Conservation (phyloP, 2,888 invertebrate genomes). For the Sceliomorpha sp. region DNA sequence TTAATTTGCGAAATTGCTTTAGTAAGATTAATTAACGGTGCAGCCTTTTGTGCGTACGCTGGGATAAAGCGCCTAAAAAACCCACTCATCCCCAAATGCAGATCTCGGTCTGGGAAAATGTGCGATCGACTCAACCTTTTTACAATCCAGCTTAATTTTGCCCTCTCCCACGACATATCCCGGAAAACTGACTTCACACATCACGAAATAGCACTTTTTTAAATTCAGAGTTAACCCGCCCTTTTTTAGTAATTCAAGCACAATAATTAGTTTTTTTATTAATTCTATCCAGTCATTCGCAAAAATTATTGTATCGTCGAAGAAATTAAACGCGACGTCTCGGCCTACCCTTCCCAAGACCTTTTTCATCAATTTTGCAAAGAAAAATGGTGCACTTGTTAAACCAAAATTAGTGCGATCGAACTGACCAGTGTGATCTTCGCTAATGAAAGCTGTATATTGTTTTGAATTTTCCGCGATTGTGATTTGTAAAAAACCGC, state of each 20-base stretch:
- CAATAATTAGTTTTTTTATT: background rate
- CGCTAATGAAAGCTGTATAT: too few species aligned
- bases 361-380: too few species aligned
- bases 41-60: slow-evolving; percentile 22
- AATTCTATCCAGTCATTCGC: slow-evolving; percentile 60
- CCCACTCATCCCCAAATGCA: background rate
- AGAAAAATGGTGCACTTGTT: too few species aligned
- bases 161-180: background rate
- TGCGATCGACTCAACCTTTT: background rate
- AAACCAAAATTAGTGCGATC: too few species aligned
- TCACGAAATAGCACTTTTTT: background rate
- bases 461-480: too few species aligned
- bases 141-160: background rate
- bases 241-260: background rate
- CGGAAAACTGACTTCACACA: background rate
- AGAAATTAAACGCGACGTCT: too few species aligned
- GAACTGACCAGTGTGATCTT: too few species aligned
- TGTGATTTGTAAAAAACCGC: too few species aligned
- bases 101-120: background rate
- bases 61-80: background rate
- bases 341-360: too few species aligned
- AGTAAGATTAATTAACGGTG: too few species aligned
- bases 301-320: too few species aligned
- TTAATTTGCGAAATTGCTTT: too few species aligned
- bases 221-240: slow-evolving; percentile 1